Conservation (phyloP, 53 echinoderm and acorn worm genomes). For the Pentamera pediparva region DNA sequence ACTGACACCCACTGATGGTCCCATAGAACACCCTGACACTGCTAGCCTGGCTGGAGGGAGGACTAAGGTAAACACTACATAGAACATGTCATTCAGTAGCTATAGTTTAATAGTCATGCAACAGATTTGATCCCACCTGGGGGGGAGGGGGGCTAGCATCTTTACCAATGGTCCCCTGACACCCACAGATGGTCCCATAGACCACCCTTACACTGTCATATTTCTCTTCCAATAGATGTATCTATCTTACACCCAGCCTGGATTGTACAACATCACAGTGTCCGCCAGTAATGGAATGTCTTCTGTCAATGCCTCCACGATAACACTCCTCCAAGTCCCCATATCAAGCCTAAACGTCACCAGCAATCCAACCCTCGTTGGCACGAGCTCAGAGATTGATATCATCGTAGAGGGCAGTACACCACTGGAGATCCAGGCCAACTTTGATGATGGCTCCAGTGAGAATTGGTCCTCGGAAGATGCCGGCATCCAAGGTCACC, state of each 20-base stretch:
- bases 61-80: no score
- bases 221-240: constrained; percentile 37
- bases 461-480: constrained; percentile 31
- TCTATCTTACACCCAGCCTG: constrained; percentile 55
- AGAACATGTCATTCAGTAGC: no score
- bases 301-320: constrained; percentile 4
- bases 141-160: no score
- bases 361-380: constrained; percentile 48
- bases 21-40: no score
- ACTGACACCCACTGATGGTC: no score
- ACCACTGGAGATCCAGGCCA: constrained; percentile 53
- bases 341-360: constrained; percentile 47
- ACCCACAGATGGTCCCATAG: no score
- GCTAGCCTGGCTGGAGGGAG: no score
- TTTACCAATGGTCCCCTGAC: no score
- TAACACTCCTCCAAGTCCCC: constrained; percentile 71
- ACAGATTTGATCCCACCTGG: no score
- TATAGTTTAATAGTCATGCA: no score
- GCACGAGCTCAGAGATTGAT: constrained; percentile 43
- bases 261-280: constrained; percentile 75
- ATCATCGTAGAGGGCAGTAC: constrained; percentile 54
- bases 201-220: no score
- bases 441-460: constrained; percentile 55
- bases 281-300: constrained; percentile 67
- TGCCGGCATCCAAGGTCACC: background rate